phyloP scores from a whole-genome alignment of 2,888 invertebrate genomes.

The Dryobotodes eremita region DNA sequence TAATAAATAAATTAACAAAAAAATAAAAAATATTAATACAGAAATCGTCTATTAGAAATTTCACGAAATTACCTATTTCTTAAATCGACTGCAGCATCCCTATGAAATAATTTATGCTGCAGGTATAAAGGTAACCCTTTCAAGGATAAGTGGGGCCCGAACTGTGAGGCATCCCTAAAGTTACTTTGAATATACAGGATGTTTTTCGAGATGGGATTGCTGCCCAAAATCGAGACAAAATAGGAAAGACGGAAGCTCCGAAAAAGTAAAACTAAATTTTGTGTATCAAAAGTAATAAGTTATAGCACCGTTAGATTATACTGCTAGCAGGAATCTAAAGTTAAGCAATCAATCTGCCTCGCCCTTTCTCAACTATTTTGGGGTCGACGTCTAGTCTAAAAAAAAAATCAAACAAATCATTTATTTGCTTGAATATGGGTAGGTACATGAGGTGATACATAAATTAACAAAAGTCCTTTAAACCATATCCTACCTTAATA shows the following conservation, averaged over 20 bases:
- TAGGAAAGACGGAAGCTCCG: neutral
- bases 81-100: constrained; percentile 7
- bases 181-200: constrained; percentile 38
- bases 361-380: neutral
- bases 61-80: neutral
- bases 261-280: neutral
- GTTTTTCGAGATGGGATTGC: constrained; percentile 32
- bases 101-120: constrained; percentile 59
- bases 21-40: no score
- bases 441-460: no score
- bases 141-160: constrained; percentile 42
- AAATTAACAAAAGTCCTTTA: no score
- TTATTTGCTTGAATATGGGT: no score
- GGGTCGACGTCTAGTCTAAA: neutral
- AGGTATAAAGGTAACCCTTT: constrained; percentile 59
- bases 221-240: neutral
- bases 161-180: constrained; percentile 44
- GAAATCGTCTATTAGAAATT: neutral
- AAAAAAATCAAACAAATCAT: no score
- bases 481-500: no score
- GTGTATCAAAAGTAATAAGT: no score
- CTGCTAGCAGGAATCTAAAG: neutral
- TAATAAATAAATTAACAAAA: no score
- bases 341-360: neutral
- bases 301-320: neutral